phyloP scores from a whole-genome alignment of 1,140 invertebrate species.

The Reticulitermes speratus region DNA sequence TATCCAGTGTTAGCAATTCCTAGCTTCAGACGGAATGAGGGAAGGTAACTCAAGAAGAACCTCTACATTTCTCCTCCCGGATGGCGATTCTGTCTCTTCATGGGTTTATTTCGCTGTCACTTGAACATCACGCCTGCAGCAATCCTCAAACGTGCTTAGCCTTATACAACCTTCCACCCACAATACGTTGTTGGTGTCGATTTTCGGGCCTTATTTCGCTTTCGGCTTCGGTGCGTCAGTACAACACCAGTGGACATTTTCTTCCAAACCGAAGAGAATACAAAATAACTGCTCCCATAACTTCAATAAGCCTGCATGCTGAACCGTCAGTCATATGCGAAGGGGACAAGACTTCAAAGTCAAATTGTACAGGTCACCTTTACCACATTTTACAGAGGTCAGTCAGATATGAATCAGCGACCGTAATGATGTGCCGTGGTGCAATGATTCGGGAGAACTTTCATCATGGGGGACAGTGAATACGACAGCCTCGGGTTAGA shows the following conservation, averaged over 20 bases:
- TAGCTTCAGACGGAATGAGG: not conserved
- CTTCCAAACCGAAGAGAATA: not conserved
- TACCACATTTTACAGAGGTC: not conserved
- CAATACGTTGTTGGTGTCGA: not conserved
- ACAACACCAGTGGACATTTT: not conserved
- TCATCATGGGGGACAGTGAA: not conserved
- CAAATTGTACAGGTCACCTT: not conserved
- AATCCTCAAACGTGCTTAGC: not conserved
- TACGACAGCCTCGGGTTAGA: not conserved
- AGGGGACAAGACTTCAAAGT: not conserved
- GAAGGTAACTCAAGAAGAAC: not conserved
- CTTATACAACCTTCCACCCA: not conserved
- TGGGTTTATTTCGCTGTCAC: constrained; percentile 4
- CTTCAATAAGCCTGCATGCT: not conserved
- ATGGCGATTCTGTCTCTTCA: not conserved
- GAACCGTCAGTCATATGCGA: not conserved
- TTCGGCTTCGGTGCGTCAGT: not conserved
- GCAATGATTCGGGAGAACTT: not conserved
- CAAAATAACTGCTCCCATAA: not conserved
- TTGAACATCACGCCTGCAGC: not conserved
- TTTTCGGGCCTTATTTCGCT: not conserved
- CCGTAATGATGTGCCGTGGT: not conserved
- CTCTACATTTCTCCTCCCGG: not conserved
- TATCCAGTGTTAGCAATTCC: constrained; percentile 6
- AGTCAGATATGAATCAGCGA: not conserved